phyloP scores from a whole-genome alignment of 1,140 invertebrate genomes.

The Berghia stephanieae region DNA sequence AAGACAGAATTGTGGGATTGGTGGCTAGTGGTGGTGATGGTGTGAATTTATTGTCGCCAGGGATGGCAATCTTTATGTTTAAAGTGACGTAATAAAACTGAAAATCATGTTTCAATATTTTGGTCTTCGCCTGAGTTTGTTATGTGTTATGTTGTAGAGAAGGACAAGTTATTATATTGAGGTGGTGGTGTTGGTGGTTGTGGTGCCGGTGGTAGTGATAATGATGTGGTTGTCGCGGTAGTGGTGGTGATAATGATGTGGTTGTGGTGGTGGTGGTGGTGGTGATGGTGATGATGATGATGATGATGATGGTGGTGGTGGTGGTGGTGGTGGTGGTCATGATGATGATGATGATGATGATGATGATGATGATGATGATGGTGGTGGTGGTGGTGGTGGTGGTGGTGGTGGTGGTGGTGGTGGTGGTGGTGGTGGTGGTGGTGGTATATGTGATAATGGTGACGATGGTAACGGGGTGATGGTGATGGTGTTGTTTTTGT shows the following conservation, averaged over 20 bases:
- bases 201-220: background rate
- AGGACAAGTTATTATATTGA: no score
- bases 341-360: background rate
- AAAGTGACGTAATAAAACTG: no score
- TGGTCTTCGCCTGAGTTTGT: no score
- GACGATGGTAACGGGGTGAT: background rate
- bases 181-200: background rate
- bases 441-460: background rate
- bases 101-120: no score
- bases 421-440: background rate
- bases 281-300: background rate
- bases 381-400: slow-evolving; percentile 2
- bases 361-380: background rate
- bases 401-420: background rate
- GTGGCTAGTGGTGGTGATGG: no score
- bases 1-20: no score
- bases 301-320: background rate
- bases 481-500: background rate
- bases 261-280: background rate
- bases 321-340: background rate
- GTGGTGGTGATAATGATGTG: slow-evolving; percentile 9
- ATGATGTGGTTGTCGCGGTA: background rate
- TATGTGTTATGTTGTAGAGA: no score
- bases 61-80: no score
- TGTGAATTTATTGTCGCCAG: no score